Base-by-base conservation (phyloP, 2,888 invertebrate genomes). In the Dasypolia templi region DNA sequence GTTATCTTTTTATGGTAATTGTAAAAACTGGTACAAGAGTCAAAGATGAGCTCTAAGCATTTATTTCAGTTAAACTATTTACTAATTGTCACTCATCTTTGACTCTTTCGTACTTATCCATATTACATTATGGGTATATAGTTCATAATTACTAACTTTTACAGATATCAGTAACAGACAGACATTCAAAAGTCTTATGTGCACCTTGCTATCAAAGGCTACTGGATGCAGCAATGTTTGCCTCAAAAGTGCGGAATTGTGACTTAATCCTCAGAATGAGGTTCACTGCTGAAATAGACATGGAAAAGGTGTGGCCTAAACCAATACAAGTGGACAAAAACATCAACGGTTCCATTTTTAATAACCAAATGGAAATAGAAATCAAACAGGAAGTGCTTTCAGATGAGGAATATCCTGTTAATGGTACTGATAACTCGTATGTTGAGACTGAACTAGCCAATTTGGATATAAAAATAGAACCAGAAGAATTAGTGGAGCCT, bases 401-500 rank as follows among this genome's bases (percentile, higher is more conserved):
- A 0, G 95, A 95, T 66, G 92, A 93, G 26, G 95, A 95, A 68
- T 86, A 89, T 81, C 86, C 87, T 42, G 14, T 62, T 7, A 78
- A 82, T 70, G 58, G 44, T 66, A 72, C n/a, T 58, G 87, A 89
- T 32, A 89, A 86, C 72, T 73, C 83, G 1, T 85, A 82, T 35
- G 63, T 39, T 49, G 86, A 81, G 7, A 22, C 42, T 7, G 82
- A 85, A 77, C 62, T 84, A 17, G 79, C 76, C 4, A 81, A 82
- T 77, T 66, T 93, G 68, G 95, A 95, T n/a, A 95, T 95, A 14
- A 95, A 96, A 83, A 89, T 94, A 63, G 96, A 96, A 82, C 95
- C 94, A 0, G 95, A 94, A 72, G 95, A 95, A 75, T 87, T 93
- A 44, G 86, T 87, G 1, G 89, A 90, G 29, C 89, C 89, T 29